phyloP scores from a whole-genome alignment of 1,140 invertebrate genomes.

The Chelonus insularis region DNA sequence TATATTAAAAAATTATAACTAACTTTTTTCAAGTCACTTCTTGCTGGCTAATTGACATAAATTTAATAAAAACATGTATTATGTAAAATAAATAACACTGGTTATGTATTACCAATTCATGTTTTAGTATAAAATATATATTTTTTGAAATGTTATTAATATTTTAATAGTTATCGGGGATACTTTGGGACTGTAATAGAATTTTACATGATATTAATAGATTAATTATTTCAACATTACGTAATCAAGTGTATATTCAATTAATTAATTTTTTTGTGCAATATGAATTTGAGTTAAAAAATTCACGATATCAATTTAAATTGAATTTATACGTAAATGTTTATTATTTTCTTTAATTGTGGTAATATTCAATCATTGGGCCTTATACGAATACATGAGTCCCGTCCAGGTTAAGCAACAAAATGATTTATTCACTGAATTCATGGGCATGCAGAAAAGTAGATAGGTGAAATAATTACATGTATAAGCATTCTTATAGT shows the following conservation, averaged over 20 bases:
- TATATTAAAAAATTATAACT: no score
- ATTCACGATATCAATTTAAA: not conserved
- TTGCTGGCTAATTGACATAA: no score
- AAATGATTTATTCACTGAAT: not conserved
- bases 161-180: slow-evolving; percentile 25
- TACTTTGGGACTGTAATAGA: not conserved
- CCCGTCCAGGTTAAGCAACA: slow-evolving; percentile 2
- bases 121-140: slow-evolving; percentile 27
- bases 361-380: not conserved
- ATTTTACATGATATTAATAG: not conserved
- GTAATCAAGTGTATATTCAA: not conserved
- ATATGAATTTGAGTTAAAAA: not conserved
- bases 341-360: not conserved
- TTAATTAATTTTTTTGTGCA: not conserved
- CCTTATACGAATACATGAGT: not conserved
- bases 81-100: slow-evolving; percentile 19
- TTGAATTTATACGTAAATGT: not conserved
- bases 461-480: no score
- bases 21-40: no score
- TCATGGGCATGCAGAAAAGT: not conserved
- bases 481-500: not conserved
- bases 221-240: not conserved
- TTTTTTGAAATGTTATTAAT: slow-evolving; percentile 27
- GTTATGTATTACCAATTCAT: slow-evolving; percentile 23
- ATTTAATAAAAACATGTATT: not conserved